Evolutionary conservation across 2,113 vertebrate genomes (phyloP).

Genomic region (Python bivittatus): DNA sequence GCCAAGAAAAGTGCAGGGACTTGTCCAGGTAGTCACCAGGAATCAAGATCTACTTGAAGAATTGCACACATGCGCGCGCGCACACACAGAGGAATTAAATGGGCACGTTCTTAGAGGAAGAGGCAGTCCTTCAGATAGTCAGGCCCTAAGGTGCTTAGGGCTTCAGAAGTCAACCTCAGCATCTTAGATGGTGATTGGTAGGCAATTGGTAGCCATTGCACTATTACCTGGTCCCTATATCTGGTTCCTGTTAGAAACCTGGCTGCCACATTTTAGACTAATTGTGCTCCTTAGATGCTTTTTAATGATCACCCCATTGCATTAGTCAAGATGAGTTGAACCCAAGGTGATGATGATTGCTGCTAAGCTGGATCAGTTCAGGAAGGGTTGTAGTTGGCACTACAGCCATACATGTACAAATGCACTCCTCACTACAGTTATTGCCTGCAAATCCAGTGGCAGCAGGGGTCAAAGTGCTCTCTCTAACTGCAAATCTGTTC

Average conservation of each 20-base stretch:
- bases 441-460: neutral
- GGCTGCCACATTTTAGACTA: neutral
- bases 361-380: neutral
- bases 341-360: neutral
- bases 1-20: neutral
- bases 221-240: neutral
- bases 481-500: neutral
- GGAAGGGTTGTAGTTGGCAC: neutral
- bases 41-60: neutral
- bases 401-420: neutral
- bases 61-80: rapidly evolving
- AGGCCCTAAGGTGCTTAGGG: neutral
- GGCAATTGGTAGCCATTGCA: neutral
- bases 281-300: neutral
- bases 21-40: neutral
- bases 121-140: neutral
- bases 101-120: neutral
- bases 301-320: neutral
- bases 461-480: neutral
- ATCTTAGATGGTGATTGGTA: neutral
- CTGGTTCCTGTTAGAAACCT: neutral
- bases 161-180: neutral
- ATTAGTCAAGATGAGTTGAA: neutral
- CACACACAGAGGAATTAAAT: neutral
- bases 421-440: neutral